A percentile compares a stretch with the other conserved stretches of the same genome.
phyloP scores from a whole-genome alignment of 2,797 vertebrate genomes.

The Psittacula echo region DNA sequence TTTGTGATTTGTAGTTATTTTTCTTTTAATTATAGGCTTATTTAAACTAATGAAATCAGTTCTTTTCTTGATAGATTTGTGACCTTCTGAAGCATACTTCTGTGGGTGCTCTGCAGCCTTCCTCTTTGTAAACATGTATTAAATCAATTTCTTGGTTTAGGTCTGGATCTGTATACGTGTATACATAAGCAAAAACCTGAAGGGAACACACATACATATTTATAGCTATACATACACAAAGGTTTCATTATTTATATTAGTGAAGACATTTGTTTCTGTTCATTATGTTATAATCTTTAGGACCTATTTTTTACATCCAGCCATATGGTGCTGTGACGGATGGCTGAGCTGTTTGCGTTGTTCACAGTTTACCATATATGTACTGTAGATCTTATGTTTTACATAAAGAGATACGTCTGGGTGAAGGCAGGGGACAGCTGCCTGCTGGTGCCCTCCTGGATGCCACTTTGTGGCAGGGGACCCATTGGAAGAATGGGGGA shows the following conservation, averaged over 20 bases:
- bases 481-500: accelerated
- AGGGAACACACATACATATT: not conserved
- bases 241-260: not conserved
- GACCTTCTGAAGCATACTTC: not conserved
- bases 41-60: not conserved
- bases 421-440: not conserved
- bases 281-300: not conserved
- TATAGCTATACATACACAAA: not conserved
- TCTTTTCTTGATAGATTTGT: not conserved
- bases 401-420: not conserved
- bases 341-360: conserved; percentile 18
- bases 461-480: not conserved
- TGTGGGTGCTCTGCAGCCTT: not conserved
- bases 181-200: not conserved
- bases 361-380: not conserved
- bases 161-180: not conserved
- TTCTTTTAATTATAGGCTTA: not conserved
- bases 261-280: not conserved
- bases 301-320: conserved; percentile 11
- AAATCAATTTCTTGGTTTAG: not conserved
- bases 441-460: not conserved
- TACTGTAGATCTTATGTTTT: not conserved
- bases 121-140: not conserved
- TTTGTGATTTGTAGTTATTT: not conserved
- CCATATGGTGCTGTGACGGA: conserved; percentile 36